phyloP scores from a whole-genome alignment of 2,797 vertebrate genomes.

The Chlorospingus semifuscus region DNA sequence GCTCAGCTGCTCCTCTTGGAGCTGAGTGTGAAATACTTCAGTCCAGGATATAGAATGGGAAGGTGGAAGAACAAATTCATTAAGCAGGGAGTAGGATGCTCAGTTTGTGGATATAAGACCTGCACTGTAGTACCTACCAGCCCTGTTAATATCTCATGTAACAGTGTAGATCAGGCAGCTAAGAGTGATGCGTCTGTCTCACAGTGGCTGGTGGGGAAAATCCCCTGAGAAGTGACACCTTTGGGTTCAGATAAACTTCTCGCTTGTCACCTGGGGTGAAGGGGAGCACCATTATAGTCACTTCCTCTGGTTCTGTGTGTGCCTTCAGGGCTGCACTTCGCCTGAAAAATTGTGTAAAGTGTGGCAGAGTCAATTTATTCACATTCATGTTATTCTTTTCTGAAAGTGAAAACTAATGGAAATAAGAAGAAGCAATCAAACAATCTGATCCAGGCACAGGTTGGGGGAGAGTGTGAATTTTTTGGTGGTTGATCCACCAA shows the following conservation, averaged over 20 bases:
- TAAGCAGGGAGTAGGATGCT: background rate
- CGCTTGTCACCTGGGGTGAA: background rate
- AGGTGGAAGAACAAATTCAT: background rate
- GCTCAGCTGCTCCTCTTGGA: background rate
- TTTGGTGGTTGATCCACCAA: background rate
- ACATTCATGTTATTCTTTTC: background rate
- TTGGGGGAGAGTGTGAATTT: background rate
- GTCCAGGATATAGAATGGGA: background rate
- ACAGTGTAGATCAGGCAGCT: background rate
- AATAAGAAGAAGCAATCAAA: background rate
- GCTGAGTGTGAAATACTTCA: background rate
- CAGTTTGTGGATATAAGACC: background rate
- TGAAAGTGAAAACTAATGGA: slow-evolving; percentile 12
- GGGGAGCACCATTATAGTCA: background rate
- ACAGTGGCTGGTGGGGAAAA: background rate
- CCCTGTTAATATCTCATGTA: background rate
- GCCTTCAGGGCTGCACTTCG: background rate
- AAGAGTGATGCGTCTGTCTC: background rate
- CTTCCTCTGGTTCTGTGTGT: background rate
- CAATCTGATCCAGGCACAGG: background rate
- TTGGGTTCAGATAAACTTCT: background rate
- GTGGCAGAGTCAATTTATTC: background rate
- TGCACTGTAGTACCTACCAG: background rate
- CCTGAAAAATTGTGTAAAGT: background rate
- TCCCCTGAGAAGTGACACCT: background rate